Evolutionary conservation across 2,888 invertebrate species (phyloP).

Genomic region (Andrena haemorrhoa): DNA sequence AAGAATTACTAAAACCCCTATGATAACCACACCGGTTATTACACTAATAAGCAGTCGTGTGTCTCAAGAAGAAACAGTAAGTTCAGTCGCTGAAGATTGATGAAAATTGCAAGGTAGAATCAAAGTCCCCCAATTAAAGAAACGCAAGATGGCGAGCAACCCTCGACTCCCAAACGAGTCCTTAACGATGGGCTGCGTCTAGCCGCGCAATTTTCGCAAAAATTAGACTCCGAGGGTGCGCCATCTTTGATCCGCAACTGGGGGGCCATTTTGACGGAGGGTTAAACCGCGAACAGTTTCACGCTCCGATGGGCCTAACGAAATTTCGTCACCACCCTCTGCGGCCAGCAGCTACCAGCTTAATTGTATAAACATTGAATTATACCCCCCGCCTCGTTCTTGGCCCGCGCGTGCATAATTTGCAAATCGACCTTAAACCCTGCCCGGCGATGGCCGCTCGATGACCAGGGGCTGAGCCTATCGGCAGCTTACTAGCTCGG

Average conservation of each 20-base stretch:
- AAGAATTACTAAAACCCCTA: no score
- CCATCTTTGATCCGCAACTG: conserved; percentile 73
- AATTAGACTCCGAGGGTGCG: conserved; percentile 71
- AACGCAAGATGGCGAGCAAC: conserved; percentile 45
- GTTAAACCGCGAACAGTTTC: conserved; percentile 78
- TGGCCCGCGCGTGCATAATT: conserved; percentile 57
- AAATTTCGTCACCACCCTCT: conserved; percentile 77
- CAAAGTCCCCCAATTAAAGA: conserved; percentile 28
- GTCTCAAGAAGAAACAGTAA: no score
- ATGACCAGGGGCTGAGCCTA: not conserved
- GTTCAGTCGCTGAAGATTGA: not conserved
- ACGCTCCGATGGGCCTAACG: conserved; percentile 82
- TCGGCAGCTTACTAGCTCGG: no score
- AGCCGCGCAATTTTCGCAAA: conserved; percentile 73
- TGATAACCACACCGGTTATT: no score
- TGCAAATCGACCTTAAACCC: conserved; percentile 56
- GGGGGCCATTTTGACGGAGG: conserved; percentile 80
- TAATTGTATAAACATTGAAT: conserved; percentile 84
- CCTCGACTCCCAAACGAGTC: conserved; percentile 6
- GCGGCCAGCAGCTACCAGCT: conserved; percentile 73
- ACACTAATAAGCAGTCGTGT: no score
- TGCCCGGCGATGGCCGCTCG: conserved; percentile 11
- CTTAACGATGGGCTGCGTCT: conserved; percentile 21
- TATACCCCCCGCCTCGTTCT: conserved; percentile 75
- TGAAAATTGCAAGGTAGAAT: not conserved